Evolutionary conservation across 2,888 invertebrate species (phyloP).

Genomic region (Parasteatoda lunata): DNA sequence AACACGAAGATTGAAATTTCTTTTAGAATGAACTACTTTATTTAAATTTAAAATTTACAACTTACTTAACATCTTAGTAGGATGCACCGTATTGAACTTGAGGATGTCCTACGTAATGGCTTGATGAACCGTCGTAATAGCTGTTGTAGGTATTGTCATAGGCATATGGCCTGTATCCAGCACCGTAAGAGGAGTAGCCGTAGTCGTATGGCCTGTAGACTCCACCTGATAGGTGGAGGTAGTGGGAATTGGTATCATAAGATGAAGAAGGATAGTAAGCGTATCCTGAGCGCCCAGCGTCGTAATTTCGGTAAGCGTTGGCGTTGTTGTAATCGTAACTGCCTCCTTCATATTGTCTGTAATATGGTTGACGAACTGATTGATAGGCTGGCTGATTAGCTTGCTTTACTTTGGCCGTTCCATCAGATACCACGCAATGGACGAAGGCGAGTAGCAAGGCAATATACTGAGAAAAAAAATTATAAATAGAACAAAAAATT

Average conservation of each 20-base stretch:
- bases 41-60: no score
- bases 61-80: background rate
- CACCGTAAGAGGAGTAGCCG: background rate
- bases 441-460: background rate
- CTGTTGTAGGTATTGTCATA: conserved; percentile 4
- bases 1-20: no score
- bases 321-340: background rate
- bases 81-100: background rate
- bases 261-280: background rate
- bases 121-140: background rate
- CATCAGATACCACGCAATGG: background rate
- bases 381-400: background rate
- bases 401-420: background rate
- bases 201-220: conserved; percentile 22
- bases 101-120: background rate
- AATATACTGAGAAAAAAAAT: background rate
- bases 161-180: conserved; percentile 12
- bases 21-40: no score
- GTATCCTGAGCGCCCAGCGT: background rate
- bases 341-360: background rate
- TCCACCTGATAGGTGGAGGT: conserved; percentile 14
- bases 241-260: background rate
- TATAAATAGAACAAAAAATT: background rate
- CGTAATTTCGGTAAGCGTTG: conserved; percentile 2
- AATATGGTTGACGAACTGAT: background rate